Percentiles rank a stretch among this genome's conserved stretches.
Conservation (phyloP, 37 sponge, comb jelly and placozoan genomes). For the Cliona cf. orientalis region DNA sequence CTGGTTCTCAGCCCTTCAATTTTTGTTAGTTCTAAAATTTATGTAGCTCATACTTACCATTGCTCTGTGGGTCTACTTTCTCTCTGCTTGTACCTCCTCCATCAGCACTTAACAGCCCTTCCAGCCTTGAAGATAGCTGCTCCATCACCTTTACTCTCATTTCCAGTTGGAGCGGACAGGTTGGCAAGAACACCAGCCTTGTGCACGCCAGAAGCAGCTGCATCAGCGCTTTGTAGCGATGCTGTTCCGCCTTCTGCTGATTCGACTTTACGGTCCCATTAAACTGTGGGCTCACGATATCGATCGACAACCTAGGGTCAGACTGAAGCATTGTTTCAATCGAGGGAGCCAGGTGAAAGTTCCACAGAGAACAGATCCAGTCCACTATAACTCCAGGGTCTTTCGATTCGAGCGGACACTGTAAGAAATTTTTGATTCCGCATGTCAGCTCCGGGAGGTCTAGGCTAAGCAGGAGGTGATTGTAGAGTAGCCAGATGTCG, state of each 20-base stretch:
- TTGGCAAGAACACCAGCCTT: neutral
- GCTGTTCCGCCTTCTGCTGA: neutral
- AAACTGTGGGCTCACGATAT: too few relatives aligned
- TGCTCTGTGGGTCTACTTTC: too few relatives aligned
- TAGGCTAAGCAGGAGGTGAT: constrained; percentile 55
- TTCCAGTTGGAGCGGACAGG: constrained; percentile 6
- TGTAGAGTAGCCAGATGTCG: constrained; percentile 79
- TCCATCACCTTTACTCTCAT: neutral
- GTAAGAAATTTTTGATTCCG: constrained; percentile 28
- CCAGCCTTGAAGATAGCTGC: neutral
- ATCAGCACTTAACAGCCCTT: neutral
- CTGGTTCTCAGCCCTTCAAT: too few relatives aligned
- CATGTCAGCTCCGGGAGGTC: constrained; percentile 35
- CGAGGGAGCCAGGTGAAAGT: constrained; percentile 67
- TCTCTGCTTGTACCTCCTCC: too few relatives aligned
- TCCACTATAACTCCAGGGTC: neutral
- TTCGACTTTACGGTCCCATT: too few relatives aligned
- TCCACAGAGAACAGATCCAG: constrained; percentile 76
- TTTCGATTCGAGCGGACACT: neutral
- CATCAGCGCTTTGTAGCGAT: neutral
- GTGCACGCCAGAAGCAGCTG: neutral
- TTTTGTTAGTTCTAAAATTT: too few relatives aligned
- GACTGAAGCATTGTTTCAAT: constrained; percentile 36
- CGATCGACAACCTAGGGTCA: neutral
- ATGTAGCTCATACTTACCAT: too few relatives aligned